Conservation (phyloP, 2,797 vertebrate species). For the Platalea minor region DNA sequence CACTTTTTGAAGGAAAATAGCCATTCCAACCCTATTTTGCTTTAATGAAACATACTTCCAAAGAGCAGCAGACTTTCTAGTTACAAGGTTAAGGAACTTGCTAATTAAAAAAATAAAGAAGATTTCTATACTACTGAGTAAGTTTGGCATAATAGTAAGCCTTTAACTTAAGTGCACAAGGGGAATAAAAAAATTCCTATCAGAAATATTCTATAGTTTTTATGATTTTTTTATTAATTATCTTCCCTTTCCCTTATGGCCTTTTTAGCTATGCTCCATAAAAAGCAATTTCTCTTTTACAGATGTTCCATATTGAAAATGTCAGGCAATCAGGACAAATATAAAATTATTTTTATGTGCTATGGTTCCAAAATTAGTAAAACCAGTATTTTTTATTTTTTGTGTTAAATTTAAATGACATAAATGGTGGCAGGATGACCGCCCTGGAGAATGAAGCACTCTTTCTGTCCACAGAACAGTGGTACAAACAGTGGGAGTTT, state of each 20-base stretch:
- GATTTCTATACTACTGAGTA: neutral
- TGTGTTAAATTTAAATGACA: neutral
- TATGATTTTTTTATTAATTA: conserved; percentile 6
- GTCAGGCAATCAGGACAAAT: neutral
- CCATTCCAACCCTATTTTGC: neutral
- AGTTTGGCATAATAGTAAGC: neutral
- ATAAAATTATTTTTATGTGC: neutral
- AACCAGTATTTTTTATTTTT: neutral
- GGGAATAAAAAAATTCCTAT: neutral
- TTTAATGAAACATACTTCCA: neutral
- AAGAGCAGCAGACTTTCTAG: neutral
- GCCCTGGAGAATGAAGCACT: neutral
- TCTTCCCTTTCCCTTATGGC: neutral
- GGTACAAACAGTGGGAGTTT: neutral
- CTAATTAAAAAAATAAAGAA: neutral
- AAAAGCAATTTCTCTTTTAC: conserved; percentile 15
- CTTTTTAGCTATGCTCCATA: neutral
- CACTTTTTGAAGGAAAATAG: neutral
- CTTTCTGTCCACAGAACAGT: neutral
- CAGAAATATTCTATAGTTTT: neutral
- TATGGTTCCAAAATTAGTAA: neutral
- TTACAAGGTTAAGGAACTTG: neutral
- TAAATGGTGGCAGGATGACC: neutral
- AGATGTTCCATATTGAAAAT: neutral
- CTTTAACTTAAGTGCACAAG: neutral